Evolutionary conservation across 2,888 invertebrate genomes (phyloP), one percentile per base, ranked within the genome.

Genomic region (Fragum sueziense): DNA sequence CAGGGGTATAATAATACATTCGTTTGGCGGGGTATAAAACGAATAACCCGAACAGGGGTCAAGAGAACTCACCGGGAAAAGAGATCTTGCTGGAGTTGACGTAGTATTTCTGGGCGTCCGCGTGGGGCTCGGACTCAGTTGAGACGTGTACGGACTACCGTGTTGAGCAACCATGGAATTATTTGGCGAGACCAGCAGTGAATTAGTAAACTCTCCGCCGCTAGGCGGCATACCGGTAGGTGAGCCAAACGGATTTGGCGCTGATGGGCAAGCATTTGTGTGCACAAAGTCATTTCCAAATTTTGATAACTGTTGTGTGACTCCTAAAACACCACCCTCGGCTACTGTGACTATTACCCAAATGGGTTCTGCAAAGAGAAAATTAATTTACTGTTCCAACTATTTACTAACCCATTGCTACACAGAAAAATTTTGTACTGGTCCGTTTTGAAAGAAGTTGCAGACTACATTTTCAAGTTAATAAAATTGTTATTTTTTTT

Each of bases 271-370:
- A 47, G 74, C 61, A 61, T 74, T 80, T 62, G 77, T 80, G 41
- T 85, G 86, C 62, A 84, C 86, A 84, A 87, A 87, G 75, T 88
- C 88, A 80, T 80, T 87, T 65, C 94, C 94, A 85, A 95, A 94
- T 86, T 95, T 95, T 72, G 95, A 95, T 89, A 97, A 93, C 93
- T 97, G 97, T 93, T 97, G 96, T 76, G 97, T 97, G 77, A 97
- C 94, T 73, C 96, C 96, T 93, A 97, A 94, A 51, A 97, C 95
- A 86, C 96, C 96, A 91, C 96, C 95, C 89, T 96, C 96, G 83
- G 96, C 96, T 51, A 97, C 97, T 62, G 95, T 95, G 70, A 97
- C 94, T 91, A 97, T 96, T 82, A 96, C 95, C 96, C 96, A 97
- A 91, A 97, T 95, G 75, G 96, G 95, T 93, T 97, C 97, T 97